phyloP scores from a whole-genome alignment of 2,888 invertebrate genomes.

The Perithous albicinctus region DNA sequence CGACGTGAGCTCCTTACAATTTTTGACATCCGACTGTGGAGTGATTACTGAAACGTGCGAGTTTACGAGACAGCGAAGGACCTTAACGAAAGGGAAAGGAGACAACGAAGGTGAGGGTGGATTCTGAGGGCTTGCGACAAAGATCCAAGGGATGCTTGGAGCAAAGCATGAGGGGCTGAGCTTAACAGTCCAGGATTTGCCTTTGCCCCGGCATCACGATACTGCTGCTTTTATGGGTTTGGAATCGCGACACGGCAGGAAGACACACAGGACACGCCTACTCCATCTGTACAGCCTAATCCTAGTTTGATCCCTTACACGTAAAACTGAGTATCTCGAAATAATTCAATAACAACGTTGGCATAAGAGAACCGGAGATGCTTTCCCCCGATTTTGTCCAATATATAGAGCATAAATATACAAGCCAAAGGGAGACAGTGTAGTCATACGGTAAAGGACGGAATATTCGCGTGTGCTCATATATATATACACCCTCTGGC shows the following conservation, averaged over 20 bases:
- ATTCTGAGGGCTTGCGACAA: conserved; percentile 4
- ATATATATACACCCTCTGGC: conserved; percentile 28
- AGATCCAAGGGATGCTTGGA: conserved; percentile 16
- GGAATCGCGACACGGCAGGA: conserved; percentile 55
- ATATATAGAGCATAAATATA: neutral
- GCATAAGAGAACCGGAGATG: conserved; percentile 28
- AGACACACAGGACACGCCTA: conserved; percentile 73
- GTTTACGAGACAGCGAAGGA: neutral
- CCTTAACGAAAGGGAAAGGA: neutral
- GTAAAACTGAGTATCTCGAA: conserved; percentile 79
- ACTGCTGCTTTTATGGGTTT: conserved; percentile 19
- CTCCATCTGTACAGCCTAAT: conserved; percentile 77
- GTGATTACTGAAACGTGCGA: neutral
- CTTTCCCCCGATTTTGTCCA: conserved; percentile 11
- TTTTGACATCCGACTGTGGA: neutral
- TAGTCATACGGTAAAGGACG: neutral
- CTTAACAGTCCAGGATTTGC: conserved; percentile 33
- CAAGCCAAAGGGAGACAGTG: neutral
- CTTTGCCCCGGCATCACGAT: conserved; percentile 16
- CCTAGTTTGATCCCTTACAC: conserved; percentile 75
- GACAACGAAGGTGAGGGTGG: conserved; percentile 25
- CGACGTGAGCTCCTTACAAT: neutral
- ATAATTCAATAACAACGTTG: conserved; percentile 81
- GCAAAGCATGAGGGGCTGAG: conserved; percentile 35
- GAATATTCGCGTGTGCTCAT: conserved; percentile 17